Evolutionary conservation across 1,140 invertebrate species (phyloP), one percentile per base, ranked within the genome.

Genomic region (Drosophila kepulauana): DNA sequence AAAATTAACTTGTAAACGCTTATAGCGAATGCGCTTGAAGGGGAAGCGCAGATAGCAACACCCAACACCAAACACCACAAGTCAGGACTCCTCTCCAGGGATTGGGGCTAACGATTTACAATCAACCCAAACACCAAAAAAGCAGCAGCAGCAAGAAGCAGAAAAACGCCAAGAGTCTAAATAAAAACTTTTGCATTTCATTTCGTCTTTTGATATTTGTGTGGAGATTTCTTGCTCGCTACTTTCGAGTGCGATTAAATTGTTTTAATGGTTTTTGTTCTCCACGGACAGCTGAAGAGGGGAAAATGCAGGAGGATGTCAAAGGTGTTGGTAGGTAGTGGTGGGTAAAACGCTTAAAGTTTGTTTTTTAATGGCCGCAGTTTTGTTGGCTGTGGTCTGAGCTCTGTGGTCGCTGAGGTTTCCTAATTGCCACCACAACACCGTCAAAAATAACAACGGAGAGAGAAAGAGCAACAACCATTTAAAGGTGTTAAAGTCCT

Each of bases 131-230:
- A 38, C 33, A 33, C 33, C 33, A 33, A 33, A 25, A 33, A 20
- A 51, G 2, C 33, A 10, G 6, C 33, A 35, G 38, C 38, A n/a
- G 8, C 38, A 41, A 41, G 20, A 25, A 25, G 20, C 38, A 41
- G 33, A 6, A 64, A 71, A 85, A 77, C 84, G 79, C 84, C 82
- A 57, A 74, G 68, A 79, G 82, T 88, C 82, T 80, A 88, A 87
- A 87, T 80, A 79, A 89, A 88, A 88, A 88, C 80, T 88, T 88
- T 88, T 81, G 85, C 85, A 88, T 88, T 84, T 88, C 78, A 88
- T 88, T 87, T 88, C 85, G 85, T 81, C 77, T 88, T 88, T 82
- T 73, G 87, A 86, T 78, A 75, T 82, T 76, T 45, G 78, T 61
- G 78, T 61, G 70, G 61, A 86, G 82, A 86, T 79, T 81, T 84